phyloP scores from a whole-genome alignment of 2,888 invertebrate species.

The Drosophila atripex region DNA sequence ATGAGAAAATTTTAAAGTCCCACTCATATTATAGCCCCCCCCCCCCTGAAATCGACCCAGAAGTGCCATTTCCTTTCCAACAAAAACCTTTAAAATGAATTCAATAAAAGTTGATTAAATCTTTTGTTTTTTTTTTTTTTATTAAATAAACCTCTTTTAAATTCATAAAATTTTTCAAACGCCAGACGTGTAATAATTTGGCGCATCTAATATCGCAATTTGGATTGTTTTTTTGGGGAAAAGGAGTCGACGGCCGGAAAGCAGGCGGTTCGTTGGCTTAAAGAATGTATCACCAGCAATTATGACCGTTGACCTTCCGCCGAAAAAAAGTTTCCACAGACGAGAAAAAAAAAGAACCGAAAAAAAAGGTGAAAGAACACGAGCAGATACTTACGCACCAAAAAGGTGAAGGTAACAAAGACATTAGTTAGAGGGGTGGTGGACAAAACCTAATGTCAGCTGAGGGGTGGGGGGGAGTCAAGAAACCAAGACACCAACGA shows the following conservation, averaged over 20 bases:
- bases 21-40: too few relatives aligned
- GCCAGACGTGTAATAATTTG: slow-evolving; percentile 30
- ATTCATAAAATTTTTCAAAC: neutral
- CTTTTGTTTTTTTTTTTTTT: too few relatives aligned
- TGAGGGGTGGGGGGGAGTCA: slow-evolving; percentile 13
- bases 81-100: neutral
- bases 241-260: slow-evolving; percentile 18
- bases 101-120: neutral
- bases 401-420: slow-evolving; percentile 37
- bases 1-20: slow-evolving; percentile 8
- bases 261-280: slow-evolving; percentile 50
- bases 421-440: slow-evolving; percentile 12
- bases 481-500: slow-evolving; percentile 24
- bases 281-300: slow-evolving; percentile 48
- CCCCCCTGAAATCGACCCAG: slow-evolving; percentile 15
- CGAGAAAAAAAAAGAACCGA: slow-evolving; percentile 3
- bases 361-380: slow-evolving; percentile 71
- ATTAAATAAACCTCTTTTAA: too few relatives aligned
- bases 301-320: slow-evolving; percentile 74
- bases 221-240: neutral
- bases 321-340: slow-evolving; percentile 59
- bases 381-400: slow-evolving; percentile 19
- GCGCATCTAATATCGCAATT: slow-evolving; percentile 50
- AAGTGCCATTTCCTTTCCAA: slow-evolving; percentile 43
- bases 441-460: slow-evolving; percentile 45